Evolutionary conservation across 2,888 invertebrate species (phyloP).

Genomic region (Vannuccia rotundouncinata): DNA sequence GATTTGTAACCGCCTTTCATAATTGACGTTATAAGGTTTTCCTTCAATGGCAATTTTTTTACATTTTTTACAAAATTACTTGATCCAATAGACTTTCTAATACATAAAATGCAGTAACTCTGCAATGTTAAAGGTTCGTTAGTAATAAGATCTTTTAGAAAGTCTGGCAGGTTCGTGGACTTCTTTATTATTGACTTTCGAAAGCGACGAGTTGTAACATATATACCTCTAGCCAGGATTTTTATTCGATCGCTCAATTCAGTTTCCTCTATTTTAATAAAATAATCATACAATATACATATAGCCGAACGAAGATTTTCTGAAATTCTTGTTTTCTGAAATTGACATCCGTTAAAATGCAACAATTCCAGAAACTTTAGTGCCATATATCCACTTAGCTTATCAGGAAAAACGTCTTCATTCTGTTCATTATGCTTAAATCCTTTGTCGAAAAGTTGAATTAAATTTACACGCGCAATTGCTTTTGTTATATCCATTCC

Average conservation of each 20-base stretch:
- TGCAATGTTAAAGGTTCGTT: neutral
- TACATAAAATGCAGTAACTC: neutral
- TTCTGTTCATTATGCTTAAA: neutral
- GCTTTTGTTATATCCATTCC: constrained; percentile 8
- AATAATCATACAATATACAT: neutral
- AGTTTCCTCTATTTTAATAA: neutral
- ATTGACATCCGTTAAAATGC: neutral
- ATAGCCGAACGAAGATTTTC: neutral
- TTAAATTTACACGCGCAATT: constrained; percentile 15
- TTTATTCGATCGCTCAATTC: neutral
- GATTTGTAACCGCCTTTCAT: neutral
- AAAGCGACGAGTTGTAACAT: neutral
- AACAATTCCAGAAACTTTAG: constrained; percentile 4
- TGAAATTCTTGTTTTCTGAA: neutral
- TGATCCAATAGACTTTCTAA: neutral
- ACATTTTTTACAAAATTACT: neutral
- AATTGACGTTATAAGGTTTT: neutral
- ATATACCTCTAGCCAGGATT: neutral
- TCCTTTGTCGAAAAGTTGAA: neutral
- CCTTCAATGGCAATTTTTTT: neutral
- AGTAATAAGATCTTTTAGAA: neutral
- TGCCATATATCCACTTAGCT: neutral
- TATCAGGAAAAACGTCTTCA: neutral
- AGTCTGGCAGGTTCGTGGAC: neutral
- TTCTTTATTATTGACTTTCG: neutral